Percentiles rank a stretch among this genome's conserved stretches.
These are phyloP conservation scores for Chrysina gloriosa DNA, from an alignment of 2,888 invertebrate species.

Conservation along the genomic window DNA sequence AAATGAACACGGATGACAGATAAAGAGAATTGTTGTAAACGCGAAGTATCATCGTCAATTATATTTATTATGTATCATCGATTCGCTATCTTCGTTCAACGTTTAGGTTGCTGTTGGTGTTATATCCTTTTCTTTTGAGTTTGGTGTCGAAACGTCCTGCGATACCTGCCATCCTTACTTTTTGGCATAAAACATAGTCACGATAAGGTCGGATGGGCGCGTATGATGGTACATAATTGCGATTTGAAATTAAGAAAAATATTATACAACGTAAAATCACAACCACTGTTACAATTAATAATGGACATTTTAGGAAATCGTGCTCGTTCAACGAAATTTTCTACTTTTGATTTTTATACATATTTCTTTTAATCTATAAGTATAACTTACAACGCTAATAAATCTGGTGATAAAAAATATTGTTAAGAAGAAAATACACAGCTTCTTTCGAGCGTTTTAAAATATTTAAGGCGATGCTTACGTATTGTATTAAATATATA, in stretches of 20 bases:
- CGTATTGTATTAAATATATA: background rate
- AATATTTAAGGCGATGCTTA: background rate
- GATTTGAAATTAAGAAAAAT: conserved; percentile 4
- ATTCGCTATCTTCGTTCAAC: background rate
- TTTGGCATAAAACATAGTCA: conserved; percentile 10
- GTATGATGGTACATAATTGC: background rate
- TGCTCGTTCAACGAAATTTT: background rate
- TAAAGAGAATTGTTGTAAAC: background rate
- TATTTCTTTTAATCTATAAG: too few relatives aligned
- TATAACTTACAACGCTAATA: background rate
- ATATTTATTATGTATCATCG: background rate
- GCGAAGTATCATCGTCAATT: background rate
- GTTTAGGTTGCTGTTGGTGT: conserved; percentile 16
- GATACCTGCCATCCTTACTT: conserved; percentile 22
- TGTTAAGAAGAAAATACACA: background rate
- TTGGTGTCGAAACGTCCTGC: background rate
- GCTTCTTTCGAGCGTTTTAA: background rate
- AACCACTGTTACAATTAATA: conserved; percentile 7
- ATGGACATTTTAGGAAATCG: background rate
- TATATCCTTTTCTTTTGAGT: conserved; percentile 11
- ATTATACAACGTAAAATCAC: conserved; percentile 14
- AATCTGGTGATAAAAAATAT: background rate
- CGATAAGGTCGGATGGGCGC: background rate
- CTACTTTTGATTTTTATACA: conserved; percentile 14
- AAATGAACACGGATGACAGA: conserved; percentile 28